Conservation (phyloP, 2,113 vertebrate genomes). For the Rhinolophus ferrumequinum region DNA sequence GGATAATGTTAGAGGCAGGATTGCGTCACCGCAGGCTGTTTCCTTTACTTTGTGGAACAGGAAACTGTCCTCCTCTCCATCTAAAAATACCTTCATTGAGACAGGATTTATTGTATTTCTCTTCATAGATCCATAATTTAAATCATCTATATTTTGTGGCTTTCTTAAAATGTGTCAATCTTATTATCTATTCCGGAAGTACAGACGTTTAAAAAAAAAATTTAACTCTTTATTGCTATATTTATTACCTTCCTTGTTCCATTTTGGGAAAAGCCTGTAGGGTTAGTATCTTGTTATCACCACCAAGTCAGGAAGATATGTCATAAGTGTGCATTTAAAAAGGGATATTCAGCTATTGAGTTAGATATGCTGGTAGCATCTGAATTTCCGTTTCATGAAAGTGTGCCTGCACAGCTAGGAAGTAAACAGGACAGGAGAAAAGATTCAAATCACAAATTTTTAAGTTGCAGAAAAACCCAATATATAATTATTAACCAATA, state of each 20-base stretch:
- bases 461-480: not conserved
- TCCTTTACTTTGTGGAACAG: constrained; percentile 48
- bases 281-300: not conserved
- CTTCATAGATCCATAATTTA: constrained; percentile 50
- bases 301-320: not conserved
- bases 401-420: not conserved
- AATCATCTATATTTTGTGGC: constrained; percentile 48
- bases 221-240: constrained; percentile 1
- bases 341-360: not conserved
- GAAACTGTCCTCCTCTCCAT: constrained; percentile 53
- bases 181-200: constrained; percentile 17
- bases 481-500: not conserved
- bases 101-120: constrained; percentile 45
- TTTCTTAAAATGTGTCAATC: constrained; percentile 63
- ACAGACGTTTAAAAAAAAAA: too few species aligned
- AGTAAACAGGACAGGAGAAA: not conserved
- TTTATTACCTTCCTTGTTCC: constrained; percentile 19
- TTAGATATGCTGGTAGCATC: not conserved
- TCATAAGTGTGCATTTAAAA: not conserved
- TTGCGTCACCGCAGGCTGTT: constrained; percentile 17
- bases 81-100: constrained; percentile 67
- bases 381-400: constrained; percentile 21
- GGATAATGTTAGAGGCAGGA: constrained; percentile 2
- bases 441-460: not conserved
- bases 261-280: not conserved